Base-by-base conservation (phyloP, 1,140 invertebrate genomes). In the Dinoponera quadriceps region DNA sequence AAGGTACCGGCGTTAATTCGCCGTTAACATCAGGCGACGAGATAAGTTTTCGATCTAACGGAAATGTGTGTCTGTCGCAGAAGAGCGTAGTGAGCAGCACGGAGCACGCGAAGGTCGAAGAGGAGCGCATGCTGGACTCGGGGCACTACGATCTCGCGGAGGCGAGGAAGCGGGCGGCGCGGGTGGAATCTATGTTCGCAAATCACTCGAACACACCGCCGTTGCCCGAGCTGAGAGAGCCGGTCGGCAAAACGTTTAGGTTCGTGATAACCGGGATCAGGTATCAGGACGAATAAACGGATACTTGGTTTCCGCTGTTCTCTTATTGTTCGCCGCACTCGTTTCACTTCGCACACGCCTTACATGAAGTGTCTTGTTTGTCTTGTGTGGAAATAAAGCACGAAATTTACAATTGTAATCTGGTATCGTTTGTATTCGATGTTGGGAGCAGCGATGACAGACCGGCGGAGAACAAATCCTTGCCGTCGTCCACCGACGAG, bases 111-210 rank as follows among this genome's bases (percentile, higher is more conserved):
- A 94, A 93, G 85, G 89, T 89, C 54, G 95, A 96, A 87, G 95
- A 96, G 85, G 96, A 97, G 86, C 94, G 93, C 66, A 96, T 96
- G 95, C 88, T 95, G 48, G 96, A 97, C 94, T 97, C 96, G 9
- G 96, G 96, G 84, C 95, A 95, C 89, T 96, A 96, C 89, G 96
- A 96, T 66, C 88, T 96, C 59, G 85, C 91, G 27, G 95, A 93
- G 88, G 94, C 88, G 38, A 93, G 94, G 90, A 94, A 92, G 86
- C 92, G 92, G 83, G 94, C 94, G 60, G 89, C 88, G n/a, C 91
- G 71, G 85, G 87, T 91, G 65, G 91, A 88, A 84, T 92, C 87
- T 82, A 93, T 89, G 88, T 92, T 90, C 89, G 86, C 62, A 85
- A 94, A 84, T 88, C 90, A 91, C 88, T 80, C 82, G 2, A 91